phyloP scores from a whole-genome alignment of 2,888 invertebrate species.

The Drosophila parthenogenetica region DNA sequence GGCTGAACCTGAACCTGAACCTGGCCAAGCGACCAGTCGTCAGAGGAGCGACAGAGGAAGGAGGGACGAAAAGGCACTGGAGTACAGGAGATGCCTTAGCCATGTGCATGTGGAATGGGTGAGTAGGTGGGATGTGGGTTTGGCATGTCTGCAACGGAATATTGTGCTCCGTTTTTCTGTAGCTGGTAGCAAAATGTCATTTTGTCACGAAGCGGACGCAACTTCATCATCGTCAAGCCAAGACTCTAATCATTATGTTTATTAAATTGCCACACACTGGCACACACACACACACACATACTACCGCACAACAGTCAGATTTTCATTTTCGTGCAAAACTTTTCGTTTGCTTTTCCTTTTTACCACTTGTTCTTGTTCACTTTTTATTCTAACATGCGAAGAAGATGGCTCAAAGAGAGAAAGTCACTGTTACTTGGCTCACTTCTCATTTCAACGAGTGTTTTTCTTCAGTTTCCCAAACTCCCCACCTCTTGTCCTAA shows the following conservation, averaged over 20 bases:
- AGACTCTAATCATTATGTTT: constrained; percentile 62
- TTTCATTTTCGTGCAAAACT: constrained; percentile 59
- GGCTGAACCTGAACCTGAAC: constrained; percentile 47
- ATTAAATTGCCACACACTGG: constrained; percentile 66
- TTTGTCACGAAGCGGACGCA: constrained; percentile 74
- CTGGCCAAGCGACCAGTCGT: constrained; percentile 34
- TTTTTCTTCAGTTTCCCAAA: background rate
- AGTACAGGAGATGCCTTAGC: background rate
- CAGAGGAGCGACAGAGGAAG: constrained; percentile 7
- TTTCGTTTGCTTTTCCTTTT: constrained; percentile 41
- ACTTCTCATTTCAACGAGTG: constrained; percentile 29
- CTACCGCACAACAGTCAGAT: constrained; percentile 44
- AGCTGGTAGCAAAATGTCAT: constrained; percentile 71
- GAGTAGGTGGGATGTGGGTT: constrained; percentile 3
- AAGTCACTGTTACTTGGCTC: constrained; percentile 45
- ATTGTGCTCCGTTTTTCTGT: constrained; percentile 8
- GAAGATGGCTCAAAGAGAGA: constrained; percentile 35
- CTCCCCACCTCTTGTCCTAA: constrained; percentile 3
- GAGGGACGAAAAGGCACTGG: background rate
- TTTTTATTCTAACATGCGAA: constrained; percentile 3
- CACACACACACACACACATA: constrained; percentile 21
- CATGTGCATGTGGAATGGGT: constrained; percentile 1
- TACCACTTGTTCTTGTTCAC: constrained; percentile 20
- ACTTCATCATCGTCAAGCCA: constrained; percentile 53
- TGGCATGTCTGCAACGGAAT: constrained; percentile 33